phyloP scores from a whole-genome alignment of 2,888 invertebrate genomes.

The Leptinotarsa haldemani region DNA sequence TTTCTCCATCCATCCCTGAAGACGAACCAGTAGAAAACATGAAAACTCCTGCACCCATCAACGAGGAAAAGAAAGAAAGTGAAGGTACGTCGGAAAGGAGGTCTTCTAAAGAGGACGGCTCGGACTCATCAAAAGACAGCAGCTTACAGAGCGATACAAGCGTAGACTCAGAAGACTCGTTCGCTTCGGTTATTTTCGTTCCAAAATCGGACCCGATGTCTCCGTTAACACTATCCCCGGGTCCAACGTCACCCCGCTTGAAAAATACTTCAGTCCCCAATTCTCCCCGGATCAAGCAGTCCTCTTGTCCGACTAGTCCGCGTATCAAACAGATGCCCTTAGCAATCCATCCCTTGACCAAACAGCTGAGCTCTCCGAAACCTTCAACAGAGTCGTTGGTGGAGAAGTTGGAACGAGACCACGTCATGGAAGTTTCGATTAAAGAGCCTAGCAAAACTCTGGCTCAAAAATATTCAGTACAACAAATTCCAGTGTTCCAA shows the following conservation, averaged over 20 bases:
- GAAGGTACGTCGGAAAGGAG: constrained; percentile 71
- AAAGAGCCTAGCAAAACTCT: constrained; percentile 50
- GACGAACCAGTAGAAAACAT: constrained; percentile 53
- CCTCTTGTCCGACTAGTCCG: constrained; percentile 76
- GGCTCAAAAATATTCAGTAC: constrained; percentile 63
- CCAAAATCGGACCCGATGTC: constrained; percentile 82
- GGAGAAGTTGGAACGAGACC: constrained; percentile 55
- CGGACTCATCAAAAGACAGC: constrained; percentile 70
- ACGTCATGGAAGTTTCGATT: constrained; percentile 48
- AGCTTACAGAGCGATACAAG: constrained; percentile 94
- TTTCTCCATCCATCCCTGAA: constrained; percentile 62
- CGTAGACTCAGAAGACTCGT: constrained; percentile 93
- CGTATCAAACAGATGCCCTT: constrained; percentile 73
- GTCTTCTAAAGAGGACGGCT: constrained; percentile 87
- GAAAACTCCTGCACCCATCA: constrained; percentile 56
- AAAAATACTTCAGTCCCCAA: constrained; percentile 81
- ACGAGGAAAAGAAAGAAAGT: constrained; percentile 53
- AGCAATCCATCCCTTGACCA: constrained; percentile 70
- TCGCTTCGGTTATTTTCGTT: constrained; percentile 92
- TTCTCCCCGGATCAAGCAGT: constrained; percentile 79
- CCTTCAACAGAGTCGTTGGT: constrained; percentile 57
- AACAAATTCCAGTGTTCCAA: constrained; percentile 63
- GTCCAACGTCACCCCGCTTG: constrained; percentile 73
- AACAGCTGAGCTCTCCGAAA: constrained; percentile 73
- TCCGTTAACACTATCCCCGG: constrained; percentile 72